phyloP scores from a whole-genome alignment of 2,113 vertebrate species.

The Excalfactoria chinensis region DNA sequence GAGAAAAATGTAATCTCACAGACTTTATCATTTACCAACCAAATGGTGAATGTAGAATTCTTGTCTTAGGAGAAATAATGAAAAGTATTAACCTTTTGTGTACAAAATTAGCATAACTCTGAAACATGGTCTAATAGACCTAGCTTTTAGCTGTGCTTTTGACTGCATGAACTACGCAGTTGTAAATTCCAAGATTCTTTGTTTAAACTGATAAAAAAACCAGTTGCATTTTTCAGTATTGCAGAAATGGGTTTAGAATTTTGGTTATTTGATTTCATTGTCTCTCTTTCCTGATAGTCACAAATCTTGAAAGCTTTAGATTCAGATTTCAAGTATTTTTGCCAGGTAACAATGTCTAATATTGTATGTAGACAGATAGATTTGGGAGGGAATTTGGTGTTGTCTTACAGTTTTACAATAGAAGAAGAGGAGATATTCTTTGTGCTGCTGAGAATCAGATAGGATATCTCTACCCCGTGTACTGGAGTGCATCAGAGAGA shows the following conservation, averaged over 20 bases:
- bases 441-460: accelerated
- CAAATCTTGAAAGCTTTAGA: not conserved
- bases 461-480: not conserved
- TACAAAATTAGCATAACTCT: accelerated
- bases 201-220: not conserved
- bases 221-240: not conserved
- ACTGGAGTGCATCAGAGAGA: too few species aligned
- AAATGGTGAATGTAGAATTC: not conserved
- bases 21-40: not conserved
- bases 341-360: not conserved
- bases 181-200: not conserved
- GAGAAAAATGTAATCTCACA: not conserved
- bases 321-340: not conserved
- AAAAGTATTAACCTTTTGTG: not conserved
- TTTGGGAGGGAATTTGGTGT: not conserved
- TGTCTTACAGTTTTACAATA: not conserved
- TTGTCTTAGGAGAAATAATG: not conserved
- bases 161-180: not conserved
- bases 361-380: not conserved
- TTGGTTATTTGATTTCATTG: not conserved
- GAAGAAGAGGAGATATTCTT: not conserved
- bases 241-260: not conserved
- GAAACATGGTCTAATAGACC: not conserved
- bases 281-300: not conserved
- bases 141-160: not conserved